Conservation (phyloP, 2,113 vertebrate species). For the Macrotis lagotis region DNA sequence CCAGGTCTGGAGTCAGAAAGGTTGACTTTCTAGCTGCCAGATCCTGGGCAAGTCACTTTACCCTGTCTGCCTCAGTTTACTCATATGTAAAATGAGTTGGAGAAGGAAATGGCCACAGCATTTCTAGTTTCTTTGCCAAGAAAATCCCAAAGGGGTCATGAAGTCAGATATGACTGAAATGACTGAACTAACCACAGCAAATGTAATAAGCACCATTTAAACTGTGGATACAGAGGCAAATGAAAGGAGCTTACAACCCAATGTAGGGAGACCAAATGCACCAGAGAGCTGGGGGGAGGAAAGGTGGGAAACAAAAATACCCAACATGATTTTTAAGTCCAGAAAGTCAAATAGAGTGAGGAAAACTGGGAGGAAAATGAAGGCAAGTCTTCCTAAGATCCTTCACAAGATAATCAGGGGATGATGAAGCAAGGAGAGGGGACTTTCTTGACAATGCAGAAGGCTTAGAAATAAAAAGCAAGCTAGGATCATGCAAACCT, state of each 20-base stretch:
- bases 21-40: not conserved
- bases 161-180: not conserved
- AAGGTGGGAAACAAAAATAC: not conserved
- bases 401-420: not conserved
- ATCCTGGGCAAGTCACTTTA: not conserved
- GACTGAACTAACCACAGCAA: not conserved
- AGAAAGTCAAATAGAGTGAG: not conserved
- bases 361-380: not conserved
- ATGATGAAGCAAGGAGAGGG: not conserved
- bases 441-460: not conserved
- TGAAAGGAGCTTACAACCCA: not conserved
- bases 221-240: not conserved
- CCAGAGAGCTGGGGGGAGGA: not conserved
- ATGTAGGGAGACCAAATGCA: not conserved
- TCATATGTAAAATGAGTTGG: not conserved
- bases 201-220: not conserved
- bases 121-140: not conserved
- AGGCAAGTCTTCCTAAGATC: fast-evolving
- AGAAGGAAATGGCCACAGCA: not conserved
- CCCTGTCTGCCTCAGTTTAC: not conserved
- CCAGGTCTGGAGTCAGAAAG: not conserved
- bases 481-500: not conserved
- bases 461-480: not conserved
- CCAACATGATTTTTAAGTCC: not conserved
- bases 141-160: not conserved